Evolutionary conservation across 37 sponge, comb jelly and placozoan genomes (phyloP), one percentile per base, ranked within the genome.

Genomic region (Aphrocallistes beatrix): DNA sequence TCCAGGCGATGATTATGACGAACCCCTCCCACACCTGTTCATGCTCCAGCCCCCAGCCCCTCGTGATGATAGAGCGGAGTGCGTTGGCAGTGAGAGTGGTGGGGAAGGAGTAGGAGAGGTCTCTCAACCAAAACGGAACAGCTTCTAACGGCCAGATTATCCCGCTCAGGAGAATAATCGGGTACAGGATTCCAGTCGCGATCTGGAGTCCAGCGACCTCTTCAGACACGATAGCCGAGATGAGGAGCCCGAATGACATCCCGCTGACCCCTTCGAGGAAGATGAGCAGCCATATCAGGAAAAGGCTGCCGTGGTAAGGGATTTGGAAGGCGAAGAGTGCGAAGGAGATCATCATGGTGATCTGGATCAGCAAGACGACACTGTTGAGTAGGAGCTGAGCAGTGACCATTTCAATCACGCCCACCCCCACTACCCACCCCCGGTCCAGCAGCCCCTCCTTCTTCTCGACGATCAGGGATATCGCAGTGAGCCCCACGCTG

Each of bases 111-210:
- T 83, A 84, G 47, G 88, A 83, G 36, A 93, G 89, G 85, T 90
- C 88, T 42, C 87, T 45, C 51, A 93, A 86, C 83, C 85, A 87
- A 3, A 34, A 48, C 0, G 94, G 90, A 89, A 93, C 91, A 1
- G 89, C 94, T 84, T 93, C 90, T 17, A 93, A 45, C 3, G 94
- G 94, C 94, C 94, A 93, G 23, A 93, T 82, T 37, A 93, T 93
- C 89, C 94, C 94, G 88, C 94, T 93, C 17, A 93, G 85, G 25
- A 93, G 49, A 0, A 93, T 42, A 10, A 60, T 75, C 21, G 94
- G 94, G 48, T 89, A 91, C 85, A 91, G 87, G 37, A 88, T 82
- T 23, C 89, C 94, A 36, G 89, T 51, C 28, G 91, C 81, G 1
- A 87, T 23, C 32, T 91, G 90, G 1, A 93, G 25, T 21, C 91